Evolutionary conservation across 2,113 vertebrate species (phyloP).

Genomic region (Poecilia latipinna): DNA sequence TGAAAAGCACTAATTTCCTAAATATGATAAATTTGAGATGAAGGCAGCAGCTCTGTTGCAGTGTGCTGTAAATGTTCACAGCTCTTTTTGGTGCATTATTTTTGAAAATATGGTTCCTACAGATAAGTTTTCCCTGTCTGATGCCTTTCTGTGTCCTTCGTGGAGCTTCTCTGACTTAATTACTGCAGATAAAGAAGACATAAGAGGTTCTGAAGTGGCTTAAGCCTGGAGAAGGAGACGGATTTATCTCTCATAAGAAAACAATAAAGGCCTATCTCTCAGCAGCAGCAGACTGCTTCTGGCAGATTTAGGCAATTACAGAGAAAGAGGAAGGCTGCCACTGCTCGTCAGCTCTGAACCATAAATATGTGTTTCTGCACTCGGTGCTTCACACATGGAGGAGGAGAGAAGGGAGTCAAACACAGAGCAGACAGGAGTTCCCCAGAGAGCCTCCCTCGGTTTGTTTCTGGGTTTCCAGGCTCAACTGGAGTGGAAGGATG

Average conservation of each 20-base stretch:
- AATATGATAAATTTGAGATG: background rate
- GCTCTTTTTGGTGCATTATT: background rate
- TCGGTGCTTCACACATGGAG: background rate
- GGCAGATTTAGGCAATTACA: conserved; percentile 38
- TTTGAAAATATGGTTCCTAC: conserved; percentile 7
- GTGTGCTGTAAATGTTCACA: too few relatives aligned
- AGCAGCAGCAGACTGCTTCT: conserved; percentile 30
- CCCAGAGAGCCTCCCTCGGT: conserved; percentile 2
- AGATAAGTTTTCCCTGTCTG: conserved; percentile 11
- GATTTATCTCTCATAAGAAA: conserved; percentile 51
- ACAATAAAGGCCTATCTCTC: conserved; percentile 47
- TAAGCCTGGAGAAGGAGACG: conserved; percentile 11
- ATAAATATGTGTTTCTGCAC: conserved; percentile 10
- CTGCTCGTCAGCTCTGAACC: conserved; percentile 23
- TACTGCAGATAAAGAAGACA: conserved; percentile 37
- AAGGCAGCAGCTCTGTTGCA: too few relatives aligned
- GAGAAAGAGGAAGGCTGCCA: conserved; percentile 4
- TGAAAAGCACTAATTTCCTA: background rate
- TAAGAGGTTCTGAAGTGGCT: conserved; percentile 42
- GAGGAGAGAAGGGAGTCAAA: background rate
- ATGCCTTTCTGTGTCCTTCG: conserved; percentile 4
- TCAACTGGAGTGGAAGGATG: conserved; percentile 24
- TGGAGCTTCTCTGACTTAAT: conserved; percentile 36
- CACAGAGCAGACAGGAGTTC: conserved; percentile 9
- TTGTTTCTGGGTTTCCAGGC: conserved; percentile 22